Evolutionary conservation across 2,888 invertebrate species (phyloP).

Genomic region (Beris morrisii): DNA sequence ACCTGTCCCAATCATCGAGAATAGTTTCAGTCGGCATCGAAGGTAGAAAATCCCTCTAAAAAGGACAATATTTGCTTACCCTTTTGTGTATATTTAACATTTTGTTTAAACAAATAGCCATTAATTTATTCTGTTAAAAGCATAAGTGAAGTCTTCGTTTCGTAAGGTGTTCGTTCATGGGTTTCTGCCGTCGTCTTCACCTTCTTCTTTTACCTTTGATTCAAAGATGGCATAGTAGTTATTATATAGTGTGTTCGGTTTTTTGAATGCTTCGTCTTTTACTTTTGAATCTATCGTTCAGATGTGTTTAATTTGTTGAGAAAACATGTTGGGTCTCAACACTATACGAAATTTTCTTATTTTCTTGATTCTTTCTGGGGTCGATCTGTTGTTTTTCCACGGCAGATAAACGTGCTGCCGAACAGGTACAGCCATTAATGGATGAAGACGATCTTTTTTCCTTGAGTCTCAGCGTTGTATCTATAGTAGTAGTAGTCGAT

Average conservation of each 20-base stretch:
- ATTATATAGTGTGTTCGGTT: too few relatives aligned
- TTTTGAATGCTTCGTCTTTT: neutral
- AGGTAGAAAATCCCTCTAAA: slow-evolving; percentile 23
- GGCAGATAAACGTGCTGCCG: slow-evolving; percentile 23
- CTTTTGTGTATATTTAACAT: slow-evolving; percentile 36
- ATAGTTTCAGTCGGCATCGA: too few relatives aligned
- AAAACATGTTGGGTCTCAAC: slow-evolving; percentile 1
- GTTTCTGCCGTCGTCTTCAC: neutral
- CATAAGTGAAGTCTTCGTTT: slow-evolving; percentile 31
- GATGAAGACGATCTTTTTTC: too few relatives aligned
- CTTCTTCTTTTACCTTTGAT: neutral
- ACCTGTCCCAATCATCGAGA: too few relatives aligned
- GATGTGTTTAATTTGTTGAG: slow-evolving; percentile 17
- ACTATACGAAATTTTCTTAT: neutral
- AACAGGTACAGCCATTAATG: slow-evolving; percentile 12
- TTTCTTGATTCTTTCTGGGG: slow-evolving; percentile 9
- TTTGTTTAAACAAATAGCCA: slow-evolving; percentile 36
- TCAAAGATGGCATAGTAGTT: neutral
- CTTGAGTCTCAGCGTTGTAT: too few relatives aligned
- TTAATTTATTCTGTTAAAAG: slow-evolving; percentile 37
- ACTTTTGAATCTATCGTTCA: slow-evolving; percentile 1
- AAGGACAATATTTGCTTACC: slow-evolving; percentile 36
- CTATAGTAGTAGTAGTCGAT: too few relatives aligned
- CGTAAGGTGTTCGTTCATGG: neutral
- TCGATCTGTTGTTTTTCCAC: slow-evolving; percentile 15